Conservation (phyloP, 2,113 vertebrate species). For the Zapus hudsonius region DNA sequence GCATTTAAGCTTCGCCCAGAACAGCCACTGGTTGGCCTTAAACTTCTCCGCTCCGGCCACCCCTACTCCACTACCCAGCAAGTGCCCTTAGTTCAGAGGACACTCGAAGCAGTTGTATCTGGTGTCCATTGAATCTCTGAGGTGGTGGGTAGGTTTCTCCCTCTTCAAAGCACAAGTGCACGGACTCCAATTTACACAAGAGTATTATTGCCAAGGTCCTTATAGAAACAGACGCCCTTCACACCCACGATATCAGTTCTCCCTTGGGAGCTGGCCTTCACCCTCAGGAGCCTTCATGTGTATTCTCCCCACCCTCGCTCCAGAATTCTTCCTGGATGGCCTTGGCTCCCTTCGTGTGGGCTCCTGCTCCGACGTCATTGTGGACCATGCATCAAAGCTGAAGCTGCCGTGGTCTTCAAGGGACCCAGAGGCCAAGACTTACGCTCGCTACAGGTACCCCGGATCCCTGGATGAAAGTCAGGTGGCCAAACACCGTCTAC, state of each 20-base stretch:
- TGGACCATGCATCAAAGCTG: conserved; percentile 94
- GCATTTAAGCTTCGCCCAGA: not conserved
- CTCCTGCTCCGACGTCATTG: conserved; percentile 91
- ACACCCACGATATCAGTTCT: not conserved
- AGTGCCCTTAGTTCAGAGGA: not conserved
- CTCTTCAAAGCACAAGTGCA: not conserved
- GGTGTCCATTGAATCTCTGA: not conserved
- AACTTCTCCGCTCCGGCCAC: not conserved
- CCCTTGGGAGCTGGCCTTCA: not conserved
- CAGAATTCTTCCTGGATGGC: conserved; percentile 95
- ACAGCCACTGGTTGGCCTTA: not conserved
- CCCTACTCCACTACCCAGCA: not conserved
- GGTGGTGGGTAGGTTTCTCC: not conserved
- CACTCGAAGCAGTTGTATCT: not conserved
- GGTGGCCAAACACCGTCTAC: conserved; percentile 79
- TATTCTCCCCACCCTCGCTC: not conserved
- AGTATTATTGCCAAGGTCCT: not conserved
- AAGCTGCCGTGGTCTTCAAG: conserved; percentile 90
- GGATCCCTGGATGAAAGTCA: conserved; percentile 79
- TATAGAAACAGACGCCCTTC: not conserved
- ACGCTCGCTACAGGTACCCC: conserved; percentile 91
- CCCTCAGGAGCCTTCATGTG: not conserved
- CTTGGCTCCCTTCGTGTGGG: conserved; percentile 91
- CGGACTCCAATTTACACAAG: not conserved
- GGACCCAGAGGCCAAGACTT: conserved; percentile 83